These are phyloP conservation scores for Styela clava DNA, from an alignment of 23 tunicate species.

Conservation along the genomic window DNA sequence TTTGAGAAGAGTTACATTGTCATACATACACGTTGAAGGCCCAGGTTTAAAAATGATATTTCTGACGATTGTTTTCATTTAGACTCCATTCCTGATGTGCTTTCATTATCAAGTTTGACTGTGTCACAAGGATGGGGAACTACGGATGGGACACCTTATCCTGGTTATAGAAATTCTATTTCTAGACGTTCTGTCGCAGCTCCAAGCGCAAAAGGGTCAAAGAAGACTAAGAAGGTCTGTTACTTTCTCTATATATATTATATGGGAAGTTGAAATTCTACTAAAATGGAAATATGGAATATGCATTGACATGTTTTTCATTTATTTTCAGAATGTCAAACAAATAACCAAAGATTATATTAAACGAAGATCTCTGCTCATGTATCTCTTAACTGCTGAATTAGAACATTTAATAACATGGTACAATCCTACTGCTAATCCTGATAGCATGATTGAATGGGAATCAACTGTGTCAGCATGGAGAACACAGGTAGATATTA, in stretches of 20 bases:
- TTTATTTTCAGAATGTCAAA: conserved; percentile 4
- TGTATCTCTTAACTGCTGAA: conserved; percentile 79
- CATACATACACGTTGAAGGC: too few species aligned
- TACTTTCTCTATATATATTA: too few species aligned
- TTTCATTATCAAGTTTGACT: conserved; percentile 39
- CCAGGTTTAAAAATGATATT: too few species aligned
- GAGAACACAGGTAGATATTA: conserved; percentile 89
- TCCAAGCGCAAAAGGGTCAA: conserved; percentile 21
- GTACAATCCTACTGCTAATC: conserved; percentile 75
- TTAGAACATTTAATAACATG: conserved; percentile 86
- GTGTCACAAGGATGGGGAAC: conserved; percentile 11
- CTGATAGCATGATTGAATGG: conserved; percentile 48
- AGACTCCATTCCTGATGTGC: conserved; percentile 39
- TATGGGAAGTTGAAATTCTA: too few species aligned
- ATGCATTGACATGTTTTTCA: too few species aligned
- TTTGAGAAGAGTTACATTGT: too few species aligned
- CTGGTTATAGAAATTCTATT: neutral
- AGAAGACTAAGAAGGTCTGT: conserved; percentile 20
- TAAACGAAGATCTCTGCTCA: conserved; percentile 55
- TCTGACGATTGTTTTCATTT: neutral
- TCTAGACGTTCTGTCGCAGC: conserved; percentile 12
- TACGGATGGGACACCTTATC: conserved; percentile 36
- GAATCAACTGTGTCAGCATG: conserved; percentile 78
- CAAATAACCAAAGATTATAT: conserved; percentile 35
- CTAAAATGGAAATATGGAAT: too few species aligned